Percentiles rank a stretch among this genome's conserved stretches.
Evolutionary conservation across 2,888 invertebrate genomes (phyloP).

Genomic region (Xanthia togata): DNA sequence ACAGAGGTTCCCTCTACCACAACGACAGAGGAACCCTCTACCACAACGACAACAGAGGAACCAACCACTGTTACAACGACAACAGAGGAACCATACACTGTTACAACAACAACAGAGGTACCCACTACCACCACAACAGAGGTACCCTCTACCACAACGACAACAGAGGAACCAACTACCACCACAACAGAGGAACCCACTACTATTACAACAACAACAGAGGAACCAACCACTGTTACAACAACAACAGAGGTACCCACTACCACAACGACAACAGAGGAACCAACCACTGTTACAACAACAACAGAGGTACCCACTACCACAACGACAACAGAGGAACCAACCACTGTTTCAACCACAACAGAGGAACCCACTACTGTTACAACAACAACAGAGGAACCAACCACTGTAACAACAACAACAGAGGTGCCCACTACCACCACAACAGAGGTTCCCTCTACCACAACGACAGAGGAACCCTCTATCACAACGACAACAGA

Average conservation of each 20-base stretch:
- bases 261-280: conserved; percentile 15
- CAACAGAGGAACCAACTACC: neutral
- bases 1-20: neutral
- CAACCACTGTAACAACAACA: neutral
- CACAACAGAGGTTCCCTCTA: conserved; percentile 19
- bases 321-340: conserved; percentile 24
- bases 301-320: neutral
- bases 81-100: conserved; percentile 4
- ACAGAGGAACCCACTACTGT: conserved; percentile 3
- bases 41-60: neutral
- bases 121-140: neutral
- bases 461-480: conserved; percentile 32
- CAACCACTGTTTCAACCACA: neutral
- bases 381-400: neutral
- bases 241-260: conserved; percentile 37
- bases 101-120: neutral
- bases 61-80: neutral
- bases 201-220: conserved; percentile 8
- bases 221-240: conserved; percentile 20
- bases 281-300: conserved; percentile 1
- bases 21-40: neutral
- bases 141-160: neutral
- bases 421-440: conserved; percentile 26
- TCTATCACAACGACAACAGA: too few species aligned
- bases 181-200: conserved; percentile 1